Percentiles rank a stretch among this genome's conserved stretches.
phyloP scores from a whole-genome alignment of 2,113 vertebrate genomes.

The Cyphomyrus plagiostoma region DNA sequence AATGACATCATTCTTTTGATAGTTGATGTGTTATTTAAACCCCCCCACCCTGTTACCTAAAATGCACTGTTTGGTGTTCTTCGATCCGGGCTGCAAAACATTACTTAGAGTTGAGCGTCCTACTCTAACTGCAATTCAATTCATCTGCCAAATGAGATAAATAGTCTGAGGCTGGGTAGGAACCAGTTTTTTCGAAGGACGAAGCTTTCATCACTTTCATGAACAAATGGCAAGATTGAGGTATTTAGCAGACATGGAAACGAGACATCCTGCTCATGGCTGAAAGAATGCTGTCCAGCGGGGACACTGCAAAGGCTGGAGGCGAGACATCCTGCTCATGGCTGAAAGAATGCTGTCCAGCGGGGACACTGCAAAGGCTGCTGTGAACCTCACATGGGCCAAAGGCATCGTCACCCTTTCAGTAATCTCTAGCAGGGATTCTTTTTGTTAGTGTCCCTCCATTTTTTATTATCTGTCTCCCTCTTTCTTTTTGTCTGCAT shows the following conservation, averaged over 20 bases:
- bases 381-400: not conserved
- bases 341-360: constrained; percentile 20
- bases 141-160: not conserved
- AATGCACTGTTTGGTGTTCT: not conserved
- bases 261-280: not conserved
- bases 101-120: not conserved
- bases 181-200: not conserved
- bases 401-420: not conserved
- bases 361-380: not conserved
- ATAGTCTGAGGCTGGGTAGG: not conserved
- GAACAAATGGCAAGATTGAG: not conserved
- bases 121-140: not conserved
- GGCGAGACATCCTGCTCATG: not conserved
- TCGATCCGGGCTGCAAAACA: not conserved
- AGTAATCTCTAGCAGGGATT: not conserved
- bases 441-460: constrained; percentile 12
- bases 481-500: constrained; percentile 20
- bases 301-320: not conserved
- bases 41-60: not conserved
- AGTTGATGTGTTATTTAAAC: no score
- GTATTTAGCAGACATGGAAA: not conserved
- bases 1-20: not conserved
- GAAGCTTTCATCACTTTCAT: not conserved
- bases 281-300: constrained; percentile 20
- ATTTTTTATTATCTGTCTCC: not conserved